Percentiles rank a stretch among this genome's conserved stretches.
These are phyloP conservation scores for Vicugna pacos DNA, from an alignment of 2,113 vertebrate genomes.

Conservation along the genomic window DNA sequence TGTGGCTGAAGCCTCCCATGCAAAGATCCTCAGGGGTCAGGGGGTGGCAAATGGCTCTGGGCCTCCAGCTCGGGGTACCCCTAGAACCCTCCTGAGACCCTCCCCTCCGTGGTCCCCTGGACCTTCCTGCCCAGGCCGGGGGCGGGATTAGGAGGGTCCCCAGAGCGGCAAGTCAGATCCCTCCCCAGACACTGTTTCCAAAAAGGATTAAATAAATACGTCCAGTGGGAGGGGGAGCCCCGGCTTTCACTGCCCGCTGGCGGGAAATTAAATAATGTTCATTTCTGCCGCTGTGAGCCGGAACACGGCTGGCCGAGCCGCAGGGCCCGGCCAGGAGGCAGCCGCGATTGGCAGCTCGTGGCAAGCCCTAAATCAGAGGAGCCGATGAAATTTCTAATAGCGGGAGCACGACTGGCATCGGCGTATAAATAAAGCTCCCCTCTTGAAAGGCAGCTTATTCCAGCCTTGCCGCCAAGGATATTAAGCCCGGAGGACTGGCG, in stretches of 20 bases:
- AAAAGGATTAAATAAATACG: constrained; percentile 55
- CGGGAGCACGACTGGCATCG: constrained; percentile 75
- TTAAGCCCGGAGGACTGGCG: constrained; percentile 62
- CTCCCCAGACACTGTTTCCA: constrained; percentile 36
- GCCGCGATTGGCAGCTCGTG: constrained; percentile 70
- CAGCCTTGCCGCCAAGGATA: constrained; percentile 35
- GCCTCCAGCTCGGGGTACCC: background rate
- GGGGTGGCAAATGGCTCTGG: background rate
- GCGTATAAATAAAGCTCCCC: constrained; percentile 43
- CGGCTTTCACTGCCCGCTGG: constrained; percentile 50
- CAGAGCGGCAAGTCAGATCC: background rate
- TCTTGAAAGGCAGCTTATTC: constrained; percentile 76
- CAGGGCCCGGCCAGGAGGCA: constrained; percentile 45
- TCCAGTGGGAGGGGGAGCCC: constrained; percentile 14
- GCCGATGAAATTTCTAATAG: constrained; percentile 83
- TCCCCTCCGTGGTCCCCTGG: background rate
- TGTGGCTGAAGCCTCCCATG: background rate
- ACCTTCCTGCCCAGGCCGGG: background rate
- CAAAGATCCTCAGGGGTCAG: background rate
- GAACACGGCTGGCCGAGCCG: constrained; percentile 57
- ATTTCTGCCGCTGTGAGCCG: constrained; percentile 71
- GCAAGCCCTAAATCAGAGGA: constrained; percentile 82
- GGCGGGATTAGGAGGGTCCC: background rate
- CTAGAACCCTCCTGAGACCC: background rate
- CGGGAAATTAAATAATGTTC: constrained; percentile 80